Percentiles rank a stretch among this genome's conserved stretches.
phyloP scores from a whole-genome alignment of 2,113 vertebrate genomes.

The Sciurus niger region DNA sequence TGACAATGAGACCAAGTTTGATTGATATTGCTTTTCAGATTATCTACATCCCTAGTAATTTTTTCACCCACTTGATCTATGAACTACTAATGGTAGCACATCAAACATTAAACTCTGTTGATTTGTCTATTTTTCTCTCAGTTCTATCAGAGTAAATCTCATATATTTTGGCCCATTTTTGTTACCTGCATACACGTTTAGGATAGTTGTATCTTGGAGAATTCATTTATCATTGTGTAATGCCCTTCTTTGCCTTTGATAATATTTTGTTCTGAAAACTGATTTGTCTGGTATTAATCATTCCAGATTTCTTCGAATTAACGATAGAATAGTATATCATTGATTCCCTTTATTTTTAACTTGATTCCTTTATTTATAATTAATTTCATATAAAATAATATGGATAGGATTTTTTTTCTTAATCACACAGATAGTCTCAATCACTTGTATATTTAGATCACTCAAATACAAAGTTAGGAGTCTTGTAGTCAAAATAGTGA shows the following conservation, averaged over 20 bases:
- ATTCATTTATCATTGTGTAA: not conserved
- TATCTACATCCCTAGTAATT: not conserved
- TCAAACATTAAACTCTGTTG: not conserved
- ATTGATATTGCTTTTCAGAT: not conserved
- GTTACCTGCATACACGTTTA: not conserved
- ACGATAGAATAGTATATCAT: not conserved
- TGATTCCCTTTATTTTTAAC: not conserved
- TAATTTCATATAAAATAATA: not conserved
- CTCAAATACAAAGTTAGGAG: not conserved
- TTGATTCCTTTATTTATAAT: not conserved
- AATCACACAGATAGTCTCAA: not conserved
- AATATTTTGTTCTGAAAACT: not conserved
- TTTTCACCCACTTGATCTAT: no score
- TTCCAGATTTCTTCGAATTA: not conserved
- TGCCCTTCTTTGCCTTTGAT: not conserved
- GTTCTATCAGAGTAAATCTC: not conserved
- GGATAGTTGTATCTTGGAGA: not conserved
- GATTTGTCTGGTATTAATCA: not conserved
- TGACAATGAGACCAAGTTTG: no score
- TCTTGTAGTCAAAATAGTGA: not conserved
- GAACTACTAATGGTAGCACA: no score
- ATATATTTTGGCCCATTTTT: not conserved
- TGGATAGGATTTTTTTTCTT: not conserved
- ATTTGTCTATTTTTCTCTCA: not conserved
- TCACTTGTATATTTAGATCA: not conserved